Base-by-base conservation (phyloP, 2,888 invertebrate species). In the Andrena marginata region DNA sequence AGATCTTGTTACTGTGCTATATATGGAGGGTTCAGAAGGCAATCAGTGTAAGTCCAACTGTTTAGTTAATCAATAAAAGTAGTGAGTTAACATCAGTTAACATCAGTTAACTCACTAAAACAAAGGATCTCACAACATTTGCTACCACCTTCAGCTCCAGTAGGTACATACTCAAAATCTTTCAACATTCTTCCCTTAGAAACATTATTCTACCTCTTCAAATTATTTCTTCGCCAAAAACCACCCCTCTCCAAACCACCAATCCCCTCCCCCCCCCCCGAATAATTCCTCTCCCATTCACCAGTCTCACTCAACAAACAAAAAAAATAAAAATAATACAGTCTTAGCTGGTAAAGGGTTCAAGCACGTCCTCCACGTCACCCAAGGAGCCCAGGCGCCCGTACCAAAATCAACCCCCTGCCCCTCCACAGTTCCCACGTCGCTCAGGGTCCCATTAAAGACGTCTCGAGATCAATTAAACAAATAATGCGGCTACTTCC, bases 401-500 rank as follows among this genome's bases (percentile, higher is more conserved):
- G 29, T 20, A 49, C 54, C 35, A 65, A 65, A 60, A 62, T 48
- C 51, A n/a, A 70, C 33, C 49, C 13, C 23, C 16, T 2, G 51
- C 13, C 20, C 35, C 48, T 31, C 26, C 48, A 1, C 16, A 23
- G 68, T 81, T 81, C 79, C 79, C 80, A 81, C 80, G 64, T 79
- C 48, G 42, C 42, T 16, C 33, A 16, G 23, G 8, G 62, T 7
- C 29, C 62, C 48, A 49, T 78, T 80, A 63, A 72, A 63, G 29
- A 35, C 67, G 29, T 69, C 56, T 65, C 71, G 72, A 73, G 68
- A 82, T 82, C 74, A 72, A 78, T 84, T 75, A 75, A 77, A 81
- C 64, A 70, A 84, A 78, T 68, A 78, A 72, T 31, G 42, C 54
- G 49, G 35, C 62, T 42, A 64, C 69, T 72, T 69, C 64, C 68